phyloP scores from a whole-genome alignment of 2,888 invertebrate species.

The Oscheius myriophilus region DNA sequence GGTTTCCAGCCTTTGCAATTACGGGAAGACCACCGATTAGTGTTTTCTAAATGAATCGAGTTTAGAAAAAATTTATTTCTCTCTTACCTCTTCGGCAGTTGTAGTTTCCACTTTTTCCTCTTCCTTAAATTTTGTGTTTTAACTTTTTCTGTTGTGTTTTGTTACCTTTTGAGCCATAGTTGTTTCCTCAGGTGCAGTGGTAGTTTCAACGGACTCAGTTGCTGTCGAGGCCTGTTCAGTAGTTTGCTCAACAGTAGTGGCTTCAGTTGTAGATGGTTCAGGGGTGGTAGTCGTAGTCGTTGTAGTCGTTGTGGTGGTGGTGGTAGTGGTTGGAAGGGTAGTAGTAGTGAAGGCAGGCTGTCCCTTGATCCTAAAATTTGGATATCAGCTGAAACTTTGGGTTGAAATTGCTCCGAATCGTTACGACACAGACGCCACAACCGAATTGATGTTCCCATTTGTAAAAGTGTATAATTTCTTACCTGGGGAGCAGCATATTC shows the following conservation, averaged over 20 bases:
- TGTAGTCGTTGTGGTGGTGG: constrained; percentile 12
- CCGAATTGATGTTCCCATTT: too few species aligned
- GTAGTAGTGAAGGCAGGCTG: constrained; percentile 40
- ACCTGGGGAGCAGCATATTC: constrained; percentile 53
- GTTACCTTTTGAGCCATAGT: too few species aligned
- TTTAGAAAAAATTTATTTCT: background rate
- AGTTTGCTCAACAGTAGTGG: constrained; percentile 24
- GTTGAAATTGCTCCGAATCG: too few species aligned
- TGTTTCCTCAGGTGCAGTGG: background rate
- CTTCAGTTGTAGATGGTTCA: constrained; percentile 27
- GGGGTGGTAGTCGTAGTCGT: constrained; percentile 22
- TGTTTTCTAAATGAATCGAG: too few species aligned
- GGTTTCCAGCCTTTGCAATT: background rate
- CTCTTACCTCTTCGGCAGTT: background rate
- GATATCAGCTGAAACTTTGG: too few species aligned
- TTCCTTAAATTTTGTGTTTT: background rate
- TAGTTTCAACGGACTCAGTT: too few species aligned
- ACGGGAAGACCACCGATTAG: background rate
- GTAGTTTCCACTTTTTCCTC: constrained; percentile 10
- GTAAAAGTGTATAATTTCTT: background rate
- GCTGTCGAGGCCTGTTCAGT: constrained; percentile 30
- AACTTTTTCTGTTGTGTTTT: background rate
- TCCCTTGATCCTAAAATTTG: constrained; percentile 35
- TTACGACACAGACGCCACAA: too few species aligned
- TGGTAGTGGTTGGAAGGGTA: constrained; percentile 25